Evolutionary conservation across 1,140 invertebrate genomes (phyloP).

Genomic region (Microvelia longipes): DNA sequence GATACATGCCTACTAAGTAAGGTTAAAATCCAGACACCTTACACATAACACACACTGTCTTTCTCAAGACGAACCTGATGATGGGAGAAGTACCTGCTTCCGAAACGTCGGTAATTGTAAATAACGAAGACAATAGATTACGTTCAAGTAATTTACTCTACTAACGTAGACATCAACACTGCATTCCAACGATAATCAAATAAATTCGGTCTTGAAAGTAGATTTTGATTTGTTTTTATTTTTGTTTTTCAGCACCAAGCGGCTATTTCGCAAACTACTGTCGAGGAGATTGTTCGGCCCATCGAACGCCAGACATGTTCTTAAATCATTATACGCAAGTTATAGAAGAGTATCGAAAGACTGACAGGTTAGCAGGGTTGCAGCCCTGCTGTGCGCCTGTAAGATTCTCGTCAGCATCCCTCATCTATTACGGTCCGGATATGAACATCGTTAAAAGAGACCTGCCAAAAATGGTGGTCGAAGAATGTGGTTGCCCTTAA

Average conservation of each 20-base stretch:
- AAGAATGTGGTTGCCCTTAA: slow-evolving; percentile 79
- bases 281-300: slow-evolving; percentile 62
- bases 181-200: too few relatives aligned
- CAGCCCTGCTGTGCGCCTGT: slow-evolving; percentile 85
- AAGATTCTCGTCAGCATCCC: slow-evolving; percentile 78
- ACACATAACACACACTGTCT: too few relatives aligned
- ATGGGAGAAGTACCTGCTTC: too few relatives aligned
- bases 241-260: slow-evolving; percentile 39
- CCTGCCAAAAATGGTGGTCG: slow-evolving; percentile 89
- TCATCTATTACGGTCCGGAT: slow-evolving; percentile 84
- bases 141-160: too few relatives aligned
- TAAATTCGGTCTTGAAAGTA: too few relatives aligned
- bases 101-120: too few relatives aligned
- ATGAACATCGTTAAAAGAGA: slow-evolving; percentile 84
- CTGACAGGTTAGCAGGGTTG: slow-evolving; percentile 53
- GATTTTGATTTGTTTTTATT: background rate
- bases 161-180: too few relatives aligned
- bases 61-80: too few relatives aligned
- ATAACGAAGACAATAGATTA: too few relatives aligned
- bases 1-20: too few relatives aligned
- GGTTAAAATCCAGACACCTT: too few relatives aligned
- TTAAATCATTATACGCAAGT: slow-evolving; percentile 77
- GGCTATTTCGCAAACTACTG: slow-evolving; percentile 89
- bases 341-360: slow-evolving; percentile 71
- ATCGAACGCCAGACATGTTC: slow-evolving; percentile 66